Evolutionary conservation across 2,888 invertebrate species (phyloP).

Genomic region (Aporophyla nigra): DNA sequence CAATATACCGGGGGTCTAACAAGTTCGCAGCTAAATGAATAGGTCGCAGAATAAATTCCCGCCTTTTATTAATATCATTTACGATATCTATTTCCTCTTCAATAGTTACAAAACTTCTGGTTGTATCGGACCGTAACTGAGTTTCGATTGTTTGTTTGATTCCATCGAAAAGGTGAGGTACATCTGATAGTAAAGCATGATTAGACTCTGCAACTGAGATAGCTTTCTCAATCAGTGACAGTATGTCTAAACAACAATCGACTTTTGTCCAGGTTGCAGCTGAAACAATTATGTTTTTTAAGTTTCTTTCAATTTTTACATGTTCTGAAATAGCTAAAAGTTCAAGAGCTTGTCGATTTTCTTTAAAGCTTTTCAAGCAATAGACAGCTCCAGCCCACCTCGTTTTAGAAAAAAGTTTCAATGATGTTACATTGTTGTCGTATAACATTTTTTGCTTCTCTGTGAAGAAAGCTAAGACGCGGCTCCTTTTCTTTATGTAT

Average conservation of each 20-base stretch:
- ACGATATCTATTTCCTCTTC: constrained; percentile 12
- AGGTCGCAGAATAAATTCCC: constrained; percentile 20
- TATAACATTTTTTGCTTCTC: constrained; percentile 13
- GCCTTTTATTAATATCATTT: constrained; percentile 16
- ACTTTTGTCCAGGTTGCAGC: constrained; percentile 9
- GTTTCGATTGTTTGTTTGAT: constrained; percentile 9
- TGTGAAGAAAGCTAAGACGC: constrained; percentile 15
- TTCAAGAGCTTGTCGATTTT: constrained; percentile 13
- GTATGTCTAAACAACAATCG: no score
- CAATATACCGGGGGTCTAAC: constrained; percentile 17
- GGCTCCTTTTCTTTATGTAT: constrained; percentile 19
- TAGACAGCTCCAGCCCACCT: constrained; percentile 1
- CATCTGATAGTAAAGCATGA: constrained; percentile 10
- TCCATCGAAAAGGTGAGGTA: constrained; percentile 11
- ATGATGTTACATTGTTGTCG: constrained; percentile 10
- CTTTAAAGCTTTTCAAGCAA: constrained; percentile 11
- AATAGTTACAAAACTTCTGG: constrained; percentile 9
- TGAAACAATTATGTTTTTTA: constrained; percentile 13
- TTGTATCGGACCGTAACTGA: constrained; percentile 7
- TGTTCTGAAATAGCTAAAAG: constrained; percentile 18
- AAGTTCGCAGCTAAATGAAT: constrained; percentile 17
- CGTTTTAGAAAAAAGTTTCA: constrained; percentile 10
- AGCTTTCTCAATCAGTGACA: constrained; percentile 3
- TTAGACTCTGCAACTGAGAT: constrained; percentile 15
- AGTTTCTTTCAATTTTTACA: constrained; percentile 9